Evolutionary conservation across 2,113 vertebrate species (phyloP).

Genomic region (Boulengeromyrus knoepffleri): DNA sequence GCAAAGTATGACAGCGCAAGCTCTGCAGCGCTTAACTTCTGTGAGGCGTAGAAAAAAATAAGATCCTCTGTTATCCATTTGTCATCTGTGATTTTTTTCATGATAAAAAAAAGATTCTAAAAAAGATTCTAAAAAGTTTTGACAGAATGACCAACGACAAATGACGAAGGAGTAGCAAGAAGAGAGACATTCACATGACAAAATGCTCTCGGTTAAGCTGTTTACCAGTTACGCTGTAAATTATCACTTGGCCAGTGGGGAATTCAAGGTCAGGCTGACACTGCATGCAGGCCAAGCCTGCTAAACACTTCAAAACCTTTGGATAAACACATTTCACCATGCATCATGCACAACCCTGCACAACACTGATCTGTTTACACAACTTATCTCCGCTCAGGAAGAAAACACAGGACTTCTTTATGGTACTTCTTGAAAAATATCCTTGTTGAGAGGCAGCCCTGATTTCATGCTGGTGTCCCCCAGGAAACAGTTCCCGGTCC

Average conservation of each 20-base stretch:
- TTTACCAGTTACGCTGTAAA: not conserved
- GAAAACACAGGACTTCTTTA: not conserved
- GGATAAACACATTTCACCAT: not conserved
- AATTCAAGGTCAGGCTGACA: not conserved
- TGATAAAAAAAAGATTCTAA: not conserved
- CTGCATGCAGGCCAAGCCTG: not conserved
- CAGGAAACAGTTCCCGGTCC: not conserved
- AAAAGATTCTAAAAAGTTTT: not conserved
- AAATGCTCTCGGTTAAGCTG: not conserved
- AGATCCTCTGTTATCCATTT: not conserved
- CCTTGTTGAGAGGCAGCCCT: not conserved
- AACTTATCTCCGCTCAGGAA: not conserved
- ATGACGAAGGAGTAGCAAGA: not conserved
- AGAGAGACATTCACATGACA: not conserved
- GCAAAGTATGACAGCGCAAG: not conserved
- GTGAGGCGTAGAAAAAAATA: not conserved
- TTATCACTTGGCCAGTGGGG: not conserved
- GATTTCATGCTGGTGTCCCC: not conserved
- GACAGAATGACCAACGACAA: not conserved
- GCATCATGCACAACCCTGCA: not conserved
- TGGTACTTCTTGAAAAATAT: not conserved
- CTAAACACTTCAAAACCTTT: not conserved
- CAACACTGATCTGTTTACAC: not conserved
- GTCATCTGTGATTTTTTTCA: not conserved
- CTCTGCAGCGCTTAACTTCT: not conserved